These are phyloP conservation scores for Spheniscus humboldti DNA, from an alignment of 2,797 vertebrate species.

Conservation along the genomic window DNA sequence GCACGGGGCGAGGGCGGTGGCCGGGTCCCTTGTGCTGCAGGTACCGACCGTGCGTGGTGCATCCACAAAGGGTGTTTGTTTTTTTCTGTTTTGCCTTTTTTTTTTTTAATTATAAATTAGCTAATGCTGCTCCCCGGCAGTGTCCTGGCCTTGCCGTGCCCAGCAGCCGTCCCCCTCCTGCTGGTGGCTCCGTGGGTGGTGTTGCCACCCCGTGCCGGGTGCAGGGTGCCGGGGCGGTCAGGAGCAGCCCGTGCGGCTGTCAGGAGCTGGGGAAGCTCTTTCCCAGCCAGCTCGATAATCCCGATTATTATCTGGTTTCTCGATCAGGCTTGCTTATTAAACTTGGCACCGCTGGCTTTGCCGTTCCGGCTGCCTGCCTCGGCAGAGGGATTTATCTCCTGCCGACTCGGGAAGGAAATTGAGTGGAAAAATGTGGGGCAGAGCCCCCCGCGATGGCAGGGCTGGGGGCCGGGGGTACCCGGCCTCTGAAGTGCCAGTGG, in stretches of 20 bases:
- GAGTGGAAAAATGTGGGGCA: conserved; percentile 31
- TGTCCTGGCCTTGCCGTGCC: not conserved
- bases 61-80: rapidly evolving
- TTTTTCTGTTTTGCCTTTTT: not conserved
- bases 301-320: conserved; percentile 55
- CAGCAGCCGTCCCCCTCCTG: rapidly evolving
- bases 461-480: not conserved
- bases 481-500: not conserved
- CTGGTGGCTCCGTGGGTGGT: not conserved
- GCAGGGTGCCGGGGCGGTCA: not conserved
- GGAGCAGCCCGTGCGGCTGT: not conserved
- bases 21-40: rapidly evolving
- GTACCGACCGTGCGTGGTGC: rapidly evolving
- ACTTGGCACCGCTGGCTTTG: conserved; percentile 46
- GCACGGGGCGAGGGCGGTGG: rapidly evolving
- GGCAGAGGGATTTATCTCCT: conserved; percentile 40
- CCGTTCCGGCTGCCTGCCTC: conserved; percentile 54
- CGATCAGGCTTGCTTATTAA: conserved; percentile 56
- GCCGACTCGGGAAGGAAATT: conserved; percentile 32
- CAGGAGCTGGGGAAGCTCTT: not conserved
- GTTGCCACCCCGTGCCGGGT: not conserved
- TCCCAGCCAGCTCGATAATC: conserved; percentile 41
- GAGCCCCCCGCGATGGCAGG: not conserved
- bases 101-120: not conserved
- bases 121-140: rapidly evolving